Base-by-base conservation (phyloP, 2,797 vertebrate genomes). In the Toxotes lorentzi region DNA sequence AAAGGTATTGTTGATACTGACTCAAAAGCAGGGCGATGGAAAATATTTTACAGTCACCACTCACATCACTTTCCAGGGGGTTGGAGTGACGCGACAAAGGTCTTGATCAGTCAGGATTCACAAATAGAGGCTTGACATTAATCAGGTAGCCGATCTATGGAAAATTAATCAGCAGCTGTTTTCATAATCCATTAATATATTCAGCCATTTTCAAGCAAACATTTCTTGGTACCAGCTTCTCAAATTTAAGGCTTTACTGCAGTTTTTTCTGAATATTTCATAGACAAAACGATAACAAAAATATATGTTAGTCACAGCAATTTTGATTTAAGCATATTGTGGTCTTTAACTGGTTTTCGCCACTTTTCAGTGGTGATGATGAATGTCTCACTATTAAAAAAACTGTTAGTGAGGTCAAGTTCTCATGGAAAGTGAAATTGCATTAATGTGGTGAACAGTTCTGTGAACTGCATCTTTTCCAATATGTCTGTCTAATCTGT, bases 21-120 rank as follows among this genome's bases (percentile, higher is more conserved):
- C 43, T 30, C 34, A 60, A 59, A 73, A 48, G 50, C 27, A 60
- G 13, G 34, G 19, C 57, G 50, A 43, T 70, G 58, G 64, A 66
- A 71, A 76, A 23, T 50, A 43, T 50, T 34, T 35, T 16, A 35
- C 38, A 23, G 32, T 61, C 47, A 56, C 40, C 21, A 34, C 59
- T 51, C 43, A 3, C 3, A 17, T 74, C 53, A 47, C 56, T 67
- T 24, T 48, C 19, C 9, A 7, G 48, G 7, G 23, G 40, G 23
- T 38, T 38, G 48, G 23, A 23, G 57, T n/a, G 30, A 65, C 34
- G 34, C 58, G 7, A 6, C 64, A 41, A 14, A 40, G n/a, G 45
- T 27, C 21, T 59, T 14, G 16, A 59, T 35, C 27, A 48, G 17
- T 35, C 19, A 32, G 23, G 41, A 70, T 9, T 73, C 32, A 48